Evolutionary conservation across 2,797 vertebrate species (phyloP), one percentile per base, ranked within the genome.

Genomic region (Manis javanica): DNA sequence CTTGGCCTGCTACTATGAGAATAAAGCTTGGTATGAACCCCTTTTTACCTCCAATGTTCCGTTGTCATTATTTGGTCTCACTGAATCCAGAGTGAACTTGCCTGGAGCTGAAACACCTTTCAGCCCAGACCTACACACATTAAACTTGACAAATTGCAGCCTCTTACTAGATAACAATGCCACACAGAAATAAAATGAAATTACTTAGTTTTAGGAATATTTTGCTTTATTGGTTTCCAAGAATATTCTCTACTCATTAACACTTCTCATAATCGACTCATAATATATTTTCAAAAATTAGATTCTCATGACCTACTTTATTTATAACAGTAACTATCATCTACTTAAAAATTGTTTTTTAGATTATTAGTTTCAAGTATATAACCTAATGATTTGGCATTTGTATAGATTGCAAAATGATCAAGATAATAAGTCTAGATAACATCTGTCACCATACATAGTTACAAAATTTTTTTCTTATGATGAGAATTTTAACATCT

Each of bases 261-360:
- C 19, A 42, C 23, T 42, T 46, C 46, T 46, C 46, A 46, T 46
- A 46, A 46, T 46, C 46, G 11, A 46, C 11, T 46, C 46, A 46
- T 46, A 63, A 68, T 37, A 14, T n/a, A n/a, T 61, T 91, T 51
- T 87, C 81, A 75, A 96, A 94, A 88, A 46, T 90, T 87, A 91
- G 12, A 78, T 78, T 78, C 63, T 37, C 55, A 15, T 42, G 34
- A 92, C 23, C 14, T 92, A 29, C 53, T 94, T 96, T 82, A 24
- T 68, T 87, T 94, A 74, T 57, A 63, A 26, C 8, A 37, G 18
- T 63, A 61, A 72, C 31, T 87, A 7, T 71, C 71, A 49, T 12
- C 37, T 24, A 39, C 9, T 39, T 39, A 23, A 39, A 39, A 69
- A 68, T 12, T 12, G 7, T 51, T 72, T 75, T 18, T 51, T 18